These are phyloP conservation scores for Drosophila kanapiae DNA, from an alignment of 1,140 invertebrate genomes.

Conservation along the genomic window DNA sequence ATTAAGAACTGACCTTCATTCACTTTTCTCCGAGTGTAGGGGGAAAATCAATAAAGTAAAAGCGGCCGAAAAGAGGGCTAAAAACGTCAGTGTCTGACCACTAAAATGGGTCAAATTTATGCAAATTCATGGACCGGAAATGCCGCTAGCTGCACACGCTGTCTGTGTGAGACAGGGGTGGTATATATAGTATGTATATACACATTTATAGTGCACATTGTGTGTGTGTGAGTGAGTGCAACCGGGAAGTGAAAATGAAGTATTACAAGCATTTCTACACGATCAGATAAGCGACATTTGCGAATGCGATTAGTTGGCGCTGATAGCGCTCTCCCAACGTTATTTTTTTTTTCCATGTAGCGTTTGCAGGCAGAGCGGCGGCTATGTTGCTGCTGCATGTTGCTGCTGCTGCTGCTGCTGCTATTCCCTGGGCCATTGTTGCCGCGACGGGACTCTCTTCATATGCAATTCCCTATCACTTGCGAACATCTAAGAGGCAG, in stretches of 20 bases:
- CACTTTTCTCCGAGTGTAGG: constrained; percentile 10
- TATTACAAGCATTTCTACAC: constrained; percentile 85
- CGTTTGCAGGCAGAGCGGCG: constrained; percentile 20
- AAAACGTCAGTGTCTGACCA: constrained; percentile 48
- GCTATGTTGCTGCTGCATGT: constrained; percentile 12
- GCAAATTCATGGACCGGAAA: constrained; percentile 82
- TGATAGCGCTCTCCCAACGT: constrained; percentile 68
- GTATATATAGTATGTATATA: constrained; percentile 2
- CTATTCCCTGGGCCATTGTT: constrained; percentile 58
- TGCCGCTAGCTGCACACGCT: constrained; percentile 82
- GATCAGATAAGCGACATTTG: constrained; percentile 85
- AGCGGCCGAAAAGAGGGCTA: constrained; percentile 40
- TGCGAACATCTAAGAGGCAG: constrained; percentile 83
- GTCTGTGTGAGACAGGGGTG: constrained; percentile 59
- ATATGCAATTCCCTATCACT: constrained; percentile 83
- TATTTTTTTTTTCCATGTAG: constrained; percentile 44
- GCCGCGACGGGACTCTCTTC: constrained; percentile 62
- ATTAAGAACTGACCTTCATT: not conserved
- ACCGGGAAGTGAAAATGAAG: constrained; percentile 84
- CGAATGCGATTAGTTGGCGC: constrained; percentile 82
- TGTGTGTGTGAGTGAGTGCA: constrained; percentile 44
- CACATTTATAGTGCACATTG: not conserved
- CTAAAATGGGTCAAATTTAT: constrained; percentile 82
- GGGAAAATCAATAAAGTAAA: constrained; percentile 75
- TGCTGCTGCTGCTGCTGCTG: constrained; percentile 23